These are phyloP conservation scores for Botia almorhae DNA, from an alignment of 2,797 vertebrate species.

Conservation along the genomic window DNA sequence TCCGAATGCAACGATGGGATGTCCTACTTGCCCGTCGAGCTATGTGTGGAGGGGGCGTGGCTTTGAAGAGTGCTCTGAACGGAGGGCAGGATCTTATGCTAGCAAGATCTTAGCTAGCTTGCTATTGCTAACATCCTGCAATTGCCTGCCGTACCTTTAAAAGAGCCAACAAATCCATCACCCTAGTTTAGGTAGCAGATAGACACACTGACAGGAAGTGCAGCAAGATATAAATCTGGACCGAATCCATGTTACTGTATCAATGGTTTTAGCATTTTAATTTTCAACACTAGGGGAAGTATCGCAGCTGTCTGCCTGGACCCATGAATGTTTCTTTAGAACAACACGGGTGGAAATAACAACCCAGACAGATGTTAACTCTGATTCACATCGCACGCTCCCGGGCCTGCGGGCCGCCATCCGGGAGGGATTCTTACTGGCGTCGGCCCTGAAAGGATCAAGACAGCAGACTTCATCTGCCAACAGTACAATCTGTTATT, in stretches of 20 bases:
- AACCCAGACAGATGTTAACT: slow-evolving; percentile 41
- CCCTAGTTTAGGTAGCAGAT: not conserved
- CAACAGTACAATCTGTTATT: slow-evolving; percentile 27
- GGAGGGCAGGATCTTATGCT: too few species aligned
- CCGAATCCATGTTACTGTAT: not conserved
- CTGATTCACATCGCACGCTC: slow-evolving; percentile 29
- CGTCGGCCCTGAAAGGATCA: slow-evolving; percentile 31
- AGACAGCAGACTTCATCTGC: slow-evolving; percentile 36
- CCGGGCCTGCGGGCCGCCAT: not conserved
- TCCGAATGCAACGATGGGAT: too few species aligned
- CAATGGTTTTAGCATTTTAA: slow-evolving; percentile 6
- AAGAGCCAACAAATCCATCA: not conserved
- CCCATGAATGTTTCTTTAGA: slow-evolving; percentile 10
- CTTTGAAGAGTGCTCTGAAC: too few species aligned
- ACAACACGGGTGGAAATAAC: slow-evolving; percentile 24
- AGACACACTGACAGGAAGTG: not conserved
- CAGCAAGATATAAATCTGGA: not conserved
- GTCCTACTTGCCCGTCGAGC: too few species aligned
- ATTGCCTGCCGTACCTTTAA: too few species aligned
- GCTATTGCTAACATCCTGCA: too few species aligned
- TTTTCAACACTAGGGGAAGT: slow-evolving; percentile 6
- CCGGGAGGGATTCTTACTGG: slow-evolving; percentile 35
- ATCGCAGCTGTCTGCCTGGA: slow-evolving; percentile 18
- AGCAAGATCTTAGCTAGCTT: too few species aligned
- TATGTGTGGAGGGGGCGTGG: too few species aligned